Evolutionary conservation across 2,113 vertebrate genomes (phyloP), one percentile per base, ranked within the genome.

Genomic region (Malurus melanocephalus): DNA sequence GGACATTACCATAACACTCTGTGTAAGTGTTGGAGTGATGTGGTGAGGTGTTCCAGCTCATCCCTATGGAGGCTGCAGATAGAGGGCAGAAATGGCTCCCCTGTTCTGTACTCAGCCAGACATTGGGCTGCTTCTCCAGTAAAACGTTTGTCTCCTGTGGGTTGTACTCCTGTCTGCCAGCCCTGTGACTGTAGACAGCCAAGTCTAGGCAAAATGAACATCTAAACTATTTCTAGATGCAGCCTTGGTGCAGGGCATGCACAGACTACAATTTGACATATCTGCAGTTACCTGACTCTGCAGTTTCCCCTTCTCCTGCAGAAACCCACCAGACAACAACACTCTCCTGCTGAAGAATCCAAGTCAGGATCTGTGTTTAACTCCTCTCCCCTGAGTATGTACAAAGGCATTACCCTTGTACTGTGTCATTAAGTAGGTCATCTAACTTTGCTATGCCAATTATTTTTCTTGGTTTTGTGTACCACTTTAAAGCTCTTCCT

Each of bases 1-100:
- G 26, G 13, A n/a, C 0, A 0, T 45, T 45, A 28, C 10, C 7
- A 1, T 12, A 73, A 60, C 0, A 0, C 5, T 55, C 35, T 45
- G 5, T 1, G 0, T 38, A 48, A 46, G 6, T 26, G 6, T 20
- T 32, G 14, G 11, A 28, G 23, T 48, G 67, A n/a, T 27, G 14
- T 23, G 26, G 21, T 42, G 57, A 76, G 53, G 21, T 0, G 1
- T 28, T 55, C n/a, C 32, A 55, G 6, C 4, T 60, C 30, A 45
- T 35, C 26, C 30, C 27, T 13, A 42, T 32, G 28, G 14, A 72
- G 42, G 23, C 59, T 59, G 46, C 1, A 5, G 62, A 56, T 22
- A 80, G 38, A 71, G 23, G 35, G 46, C 17, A 11, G n/a, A 51
- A 72, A 40, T 12, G 9, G 24, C 30, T 77, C 33, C 33, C 30